Percentiles rank a stretch among this genome's conserved stretches.
Evolutionary conservation across 2,113 vertebrate genomes (phyloP).

Genomic region (Tonatia bakeri): DNA sequence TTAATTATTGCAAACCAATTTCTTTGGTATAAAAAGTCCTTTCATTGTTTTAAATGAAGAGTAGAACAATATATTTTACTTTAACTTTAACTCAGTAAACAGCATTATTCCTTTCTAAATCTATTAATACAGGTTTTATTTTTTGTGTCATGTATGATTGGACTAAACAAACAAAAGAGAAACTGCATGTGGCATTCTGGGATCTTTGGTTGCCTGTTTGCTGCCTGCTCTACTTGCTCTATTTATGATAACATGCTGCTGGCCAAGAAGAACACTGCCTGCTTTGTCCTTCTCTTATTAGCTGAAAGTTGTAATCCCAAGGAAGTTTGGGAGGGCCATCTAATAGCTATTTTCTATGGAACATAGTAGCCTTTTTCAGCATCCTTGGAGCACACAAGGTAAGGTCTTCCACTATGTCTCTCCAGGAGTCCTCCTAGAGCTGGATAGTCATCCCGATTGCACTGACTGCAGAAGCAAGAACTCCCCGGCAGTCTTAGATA

Average conservation of each 20-base stretch:
- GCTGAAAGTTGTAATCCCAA: background rate
- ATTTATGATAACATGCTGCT: slow-evolving; percentile 12
- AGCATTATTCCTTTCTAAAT: background rate
- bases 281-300: slow-evolving; percentile 27
- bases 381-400: slow-evolving; percentile 47
- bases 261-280: slow-evolving; percentile 44
- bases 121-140: background rate
- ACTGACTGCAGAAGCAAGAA: background rate
- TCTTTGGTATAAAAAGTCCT: slow-evolving; percentile 24
- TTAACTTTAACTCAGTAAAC: background rate
- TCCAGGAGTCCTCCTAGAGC: background rate
- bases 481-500: background rate
- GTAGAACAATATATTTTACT: background rate
- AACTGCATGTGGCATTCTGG: slow-evolving; percentile 52
- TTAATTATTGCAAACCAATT: slow-evolving; percentile 15
- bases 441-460: background rate
- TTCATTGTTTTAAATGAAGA: slow-evolving; percentile 11
- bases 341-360: slow-evolving; percentile 22
- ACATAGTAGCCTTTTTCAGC: slow-evolving; percentile 15
- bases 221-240: slow-evolving; percentile 55
- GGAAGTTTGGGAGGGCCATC: background rate
- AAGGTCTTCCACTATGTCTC: background rate
- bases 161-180: slow-evolving; percentile 21
- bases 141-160: background rate
- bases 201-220: slow-evolving; percentile 49